phyloP scores from a whole-genome alignment of 2,888 invertebrate species.

The Perizoma flavofasciatum region DNA sequence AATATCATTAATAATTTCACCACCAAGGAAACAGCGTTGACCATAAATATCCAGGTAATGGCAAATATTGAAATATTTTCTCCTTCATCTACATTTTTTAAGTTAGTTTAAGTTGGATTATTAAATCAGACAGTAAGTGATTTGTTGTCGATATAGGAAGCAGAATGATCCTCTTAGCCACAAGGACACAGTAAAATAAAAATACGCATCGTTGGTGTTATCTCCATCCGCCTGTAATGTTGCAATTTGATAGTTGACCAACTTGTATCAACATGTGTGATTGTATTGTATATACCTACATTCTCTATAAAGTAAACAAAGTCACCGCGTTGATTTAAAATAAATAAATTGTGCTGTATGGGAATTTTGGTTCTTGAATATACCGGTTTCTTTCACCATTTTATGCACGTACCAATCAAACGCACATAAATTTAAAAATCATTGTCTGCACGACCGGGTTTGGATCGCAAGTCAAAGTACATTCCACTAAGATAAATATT shows the following conservation, averaged over 20 bases:
- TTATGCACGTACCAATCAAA: too few relatives aligned
- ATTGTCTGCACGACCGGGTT: too few relatives aligned
- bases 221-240: constrained; percentile 51
- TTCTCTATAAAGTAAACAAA: too few relatives aligned
- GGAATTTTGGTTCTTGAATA: too few relatives aligned
- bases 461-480: too few relatives aligned
- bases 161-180: constrained; percentile 72
- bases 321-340: too few relatives aligned
- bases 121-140: constrained; percentile 66
- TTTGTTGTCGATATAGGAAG: constrained; percentile 71
- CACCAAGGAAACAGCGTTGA: constrained; percentile 59
- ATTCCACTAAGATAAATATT: too few relatives aligned
- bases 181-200: constrained; percentile 75
- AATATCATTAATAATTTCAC: constrained; percentile 69
- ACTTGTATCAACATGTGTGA: constrained; percentile 32
- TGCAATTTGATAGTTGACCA: constrained; percentile 51
- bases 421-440: too few relatives aligned
- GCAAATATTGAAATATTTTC: constrained; percentile 69
- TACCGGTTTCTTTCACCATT: too few relatives aligned
- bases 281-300: too few relatives aligned
- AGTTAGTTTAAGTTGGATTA: constrained; percentile 63
- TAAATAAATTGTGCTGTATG: too few relatives aligned
- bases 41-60: constrained; percentile 71
- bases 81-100: constrained; percentile 70
- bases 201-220: constrained; percentile 62